Evolutionary conservation across 2,888 invertebrate genomes (phyloP), one percentile per base, ranked within the genome.

Genomic region (Drosophila colorata): DNA sequence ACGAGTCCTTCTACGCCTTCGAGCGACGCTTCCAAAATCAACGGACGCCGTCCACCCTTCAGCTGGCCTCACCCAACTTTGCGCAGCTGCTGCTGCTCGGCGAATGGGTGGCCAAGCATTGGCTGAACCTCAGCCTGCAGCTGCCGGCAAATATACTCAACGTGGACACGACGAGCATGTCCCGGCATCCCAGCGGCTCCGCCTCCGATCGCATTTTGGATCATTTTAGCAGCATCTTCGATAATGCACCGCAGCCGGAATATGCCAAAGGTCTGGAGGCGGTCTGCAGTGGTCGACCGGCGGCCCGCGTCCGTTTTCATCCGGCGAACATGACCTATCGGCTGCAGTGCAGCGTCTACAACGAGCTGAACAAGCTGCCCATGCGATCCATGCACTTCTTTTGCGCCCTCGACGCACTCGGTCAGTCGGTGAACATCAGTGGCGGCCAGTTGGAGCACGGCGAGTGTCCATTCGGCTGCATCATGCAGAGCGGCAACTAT

Each of bases 41-140:
- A 8, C 41, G 31, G 5, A 68, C 11, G 0, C 23, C 23, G 2
- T 7, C 3, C 13, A 51, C 14, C 7, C 2, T 92, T 14, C 92
- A 93, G 59, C 79, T 93, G 3, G 78, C 88, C 6, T 91, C 93
- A 0, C 90, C 93, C 0, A 92, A 93, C 48, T 93, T 93, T 3
- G 94, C 94, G 0, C 92, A 93, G 16, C 90, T 93, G 1, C 91
- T 93, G 13, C 90, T 93, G 4, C 88, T 94, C 23, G 91, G 93
- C 7, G 94, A 95, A 69, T 90, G 84, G 89, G 91, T 83, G 85
- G 93, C 49, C 72, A 92, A 74, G 70, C 93, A 67, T 90, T 92
- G 69, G 14, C 63, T 89, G 43, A 9, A 33, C 1, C 46, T 90
- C 0, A 66, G 69, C 13, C 76, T 92, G 4, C 87, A 91, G 55